phyloP scores from a whole-genome alignment of 2,888 invertebrate species.

The Melitaea athalia region DNA sequence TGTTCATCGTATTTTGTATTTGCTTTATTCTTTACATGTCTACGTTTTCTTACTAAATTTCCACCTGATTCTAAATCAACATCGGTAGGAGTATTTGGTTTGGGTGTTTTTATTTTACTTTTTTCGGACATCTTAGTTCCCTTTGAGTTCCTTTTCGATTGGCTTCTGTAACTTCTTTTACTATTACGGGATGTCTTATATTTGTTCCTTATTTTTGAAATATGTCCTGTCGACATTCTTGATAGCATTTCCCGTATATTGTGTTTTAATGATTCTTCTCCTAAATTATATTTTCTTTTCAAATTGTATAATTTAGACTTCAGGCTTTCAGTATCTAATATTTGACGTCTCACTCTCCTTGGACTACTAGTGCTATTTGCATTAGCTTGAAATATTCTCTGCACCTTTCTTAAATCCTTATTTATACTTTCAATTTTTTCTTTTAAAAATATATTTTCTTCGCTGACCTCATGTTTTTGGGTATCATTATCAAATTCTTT shows the following conservation, averaged over 20 bases:
- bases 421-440: slow-evolving; percentile 53
- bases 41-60: slow-evolving; percentile 39
- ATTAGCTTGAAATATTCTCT: slow-evolving; percentile 45
- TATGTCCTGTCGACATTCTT: slow-evolving; percentile 22
- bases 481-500: slow-evolving; percentile 41
- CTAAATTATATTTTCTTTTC: slow-evolving; percentile 39
- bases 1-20: slow-evolving; percentile 37
- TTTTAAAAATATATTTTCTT: slow-evolving; percentile 46
- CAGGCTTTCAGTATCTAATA: slow-evolving; percentile 31
- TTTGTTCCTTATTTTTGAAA: slow-evolving; percentile 24
- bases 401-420: slow-evolving; percentile 53
- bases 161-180: slow-evolving; percentile 28
- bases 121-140: neutral
- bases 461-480: slow-evolving; percentile 43
- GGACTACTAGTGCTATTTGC: slow-evolving; percentile 10
- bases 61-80: slow-evolving; percentile 33
- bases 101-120: slow-evolving; percentile 1
- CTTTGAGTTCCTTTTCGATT: slow-evolving; percentile 25
- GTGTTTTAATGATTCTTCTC: slow-evolving; percentile 18
- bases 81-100: slow-evolving; percentile 14
- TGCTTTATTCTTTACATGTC: slow-evolving; percentile 41
- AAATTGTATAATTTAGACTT: slow-evolving; percentile 39
- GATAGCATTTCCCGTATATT: slow-evolving; percentile 19
- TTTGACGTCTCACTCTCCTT: slow-evolving; percentile 50
- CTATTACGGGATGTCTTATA: slow-evolving; percentile 18